These are phyloP conservation scores for Mactra quadrangularis DNA, from an alignment of 1,140 invertebrate species.

Conservation along the genomic window DNA sequence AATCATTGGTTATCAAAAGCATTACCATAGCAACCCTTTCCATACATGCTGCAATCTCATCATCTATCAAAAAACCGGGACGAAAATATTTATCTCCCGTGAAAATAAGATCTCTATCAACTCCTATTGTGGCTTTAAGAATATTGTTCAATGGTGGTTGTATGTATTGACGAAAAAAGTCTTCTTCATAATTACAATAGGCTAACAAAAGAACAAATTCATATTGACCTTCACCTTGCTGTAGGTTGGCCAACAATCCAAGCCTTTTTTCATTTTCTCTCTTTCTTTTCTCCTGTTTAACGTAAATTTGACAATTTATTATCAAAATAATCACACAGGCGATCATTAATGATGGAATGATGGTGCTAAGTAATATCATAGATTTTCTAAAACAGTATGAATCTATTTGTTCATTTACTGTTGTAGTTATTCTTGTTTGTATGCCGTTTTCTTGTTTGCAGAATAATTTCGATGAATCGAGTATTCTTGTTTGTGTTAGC, in stretches of 20 bases:
- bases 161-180: not conserved
- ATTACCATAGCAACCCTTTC: not conserved
- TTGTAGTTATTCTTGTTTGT: not conserved
- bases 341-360: not conserved
- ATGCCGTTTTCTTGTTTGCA: not conserved
- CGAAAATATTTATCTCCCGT: slow-evolving; percentile 24
- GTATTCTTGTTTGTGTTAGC: not conserved
- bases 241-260: not conserved
- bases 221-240: slow-evolving; percentile 6
- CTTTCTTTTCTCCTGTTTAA: not conserved
- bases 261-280: not conserved
- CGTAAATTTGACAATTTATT: not conserved
- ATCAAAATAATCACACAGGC: not conserved
- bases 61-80: not conserved
- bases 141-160: not conserved
- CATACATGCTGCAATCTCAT: not conserved
- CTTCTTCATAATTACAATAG: not conserved
- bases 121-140: not conserved
- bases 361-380: not conserved
- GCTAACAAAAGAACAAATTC: slow-evolving; percentile 2
- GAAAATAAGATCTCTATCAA: not conserved
- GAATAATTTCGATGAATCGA: not conserved
- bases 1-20: not conserved
- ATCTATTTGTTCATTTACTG: not conserved
- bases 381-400: not conserved